phyloP scores from a whole-genome alignment of 2,888 invertebrate species.

The Romanomermis culicivorax region DNA sequence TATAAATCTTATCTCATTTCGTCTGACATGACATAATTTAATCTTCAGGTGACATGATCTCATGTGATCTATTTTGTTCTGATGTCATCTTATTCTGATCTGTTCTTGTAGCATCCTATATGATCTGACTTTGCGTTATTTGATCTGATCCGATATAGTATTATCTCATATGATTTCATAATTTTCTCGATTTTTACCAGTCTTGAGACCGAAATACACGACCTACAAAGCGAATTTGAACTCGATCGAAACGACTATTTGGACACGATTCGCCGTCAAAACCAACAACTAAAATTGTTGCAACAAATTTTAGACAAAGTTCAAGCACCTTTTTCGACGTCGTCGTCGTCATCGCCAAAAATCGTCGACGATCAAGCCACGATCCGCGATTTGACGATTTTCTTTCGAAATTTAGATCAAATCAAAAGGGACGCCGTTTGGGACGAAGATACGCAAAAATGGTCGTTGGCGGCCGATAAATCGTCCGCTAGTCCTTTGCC shows the following conservation, averaged over 20 bases:
- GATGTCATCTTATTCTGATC: too few species aligned
- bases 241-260: conserved; percentile 57
- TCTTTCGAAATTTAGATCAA: conserved; percentile 47
- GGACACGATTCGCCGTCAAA: conserved; percentile 53
- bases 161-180: neutral
- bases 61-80: too few species aligned
- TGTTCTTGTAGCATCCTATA: conserved; percentile 1
- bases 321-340: conserved; percentile 23
- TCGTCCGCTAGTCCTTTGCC: conserved; percentile 43
- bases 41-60: too few species aligned
- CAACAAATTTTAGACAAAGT: conserved; percentile 45
- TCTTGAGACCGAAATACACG: conserved; percentile 49
- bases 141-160: neutral
- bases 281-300: conserved; percentile 45
- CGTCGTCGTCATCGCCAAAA: conserved; percentile 45
- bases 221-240: conserved; percentile 59
- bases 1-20: too few species aligned
- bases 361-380: conserved; percentile 52
- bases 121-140: too few species aligned
- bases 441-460: conserved; percentile 50
- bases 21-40: too few species aligned
- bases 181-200: conserved; percentile 27
- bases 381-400: too few species aligned
- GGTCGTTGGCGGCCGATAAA: conserved; percentile 47
- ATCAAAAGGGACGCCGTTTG: conserved; percentile 47